Conservation (phyloP, 1,140 invertebrate species). For the Rhopalosiphum maidis region DNA sequence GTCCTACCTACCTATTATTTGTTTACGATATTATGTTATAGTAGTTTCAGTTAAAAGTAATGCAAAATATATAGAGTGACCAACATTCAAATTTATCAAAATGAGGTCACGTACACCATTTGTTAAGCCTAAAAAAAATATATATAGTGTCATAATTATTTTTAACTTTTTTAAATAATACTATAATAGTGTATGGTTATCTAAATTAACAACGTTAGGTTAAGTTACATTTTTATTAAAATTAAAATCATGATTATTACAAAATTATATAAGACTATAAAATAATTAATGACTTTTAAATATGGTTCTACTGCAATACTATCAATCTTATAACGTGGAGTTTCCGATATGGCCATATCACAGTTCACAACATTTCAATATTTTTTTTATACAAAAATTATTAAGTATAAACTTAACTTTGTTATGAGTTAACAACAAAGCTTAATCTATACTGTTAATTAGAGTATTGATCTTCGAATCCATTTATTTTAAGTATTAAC, state of each 20-base stretch:
- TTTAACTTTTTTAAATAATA: neutral
- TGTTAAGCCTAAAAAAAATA: neutral
- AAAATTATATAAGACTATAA: neutral
- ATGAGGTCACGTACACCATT: neutral
- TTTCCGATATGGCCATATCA: neutral
- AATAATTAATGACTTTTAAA: neutral
- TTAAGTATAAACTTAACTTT: neutral
- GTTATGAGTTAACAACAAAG: neutral
- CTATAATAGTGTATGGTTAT: neutral
- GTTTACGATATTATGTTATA: conserved; percentile 43
- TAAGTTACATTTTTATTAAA: neutral
- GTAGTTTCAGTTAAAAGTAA: neutral
- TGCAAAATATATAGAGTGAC: conserved; percentile 7
- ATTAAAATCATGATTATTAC: neutral
- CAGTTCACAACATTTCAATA: neutral
- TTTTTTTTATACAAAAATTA: neutral
- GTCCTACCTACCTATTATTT: conserved; percentile 29
- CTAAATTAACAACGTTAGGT: neutral
- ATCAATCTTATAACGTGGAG: conserved; percentile 51
- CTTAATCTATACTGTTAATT: neutral
- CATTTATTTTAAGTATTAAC: neutral
- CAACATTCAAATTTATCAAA: neutral
- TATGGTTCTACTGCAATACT: neutral
- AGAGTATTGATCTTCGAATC: neutral
- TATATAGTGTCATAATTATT: neutral